Percentiles rank a stretch among this genome's conserved stretches.
Evolutionary conservation across 37 sponge, comb jelly and placozoan species (phyloP).

Genomic region (Oscarella lobularis): DNA sequence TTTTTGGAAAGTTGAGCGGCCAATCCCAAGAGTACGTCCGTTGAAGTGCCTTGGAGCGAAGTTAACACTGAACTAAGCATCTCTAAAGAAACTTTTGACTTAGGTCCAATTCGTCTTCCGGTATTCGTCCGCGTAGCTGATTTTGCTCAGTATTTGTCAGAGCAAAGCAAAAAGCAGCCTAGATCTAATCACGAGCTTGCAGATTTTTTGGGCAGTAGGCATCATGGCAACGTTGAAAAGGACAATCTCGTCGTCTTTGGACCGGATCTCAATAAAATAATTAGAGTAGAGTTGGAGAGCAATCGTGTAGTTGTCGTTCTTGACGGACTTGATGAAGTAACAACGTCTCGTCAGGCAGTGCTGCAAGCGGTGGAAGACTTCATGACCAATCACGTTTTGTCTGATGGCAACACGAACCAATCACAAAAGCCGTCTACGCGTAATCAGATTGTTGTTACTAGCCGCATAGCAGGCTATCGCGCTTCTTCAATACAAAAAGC

Average conservation of each 20-base stretch:
- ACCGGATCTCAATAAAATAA: neutral
- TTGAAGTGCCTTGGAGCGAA: neutral
- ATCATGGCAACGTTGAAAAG: neutral
- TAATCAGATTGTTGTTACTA: neutral
- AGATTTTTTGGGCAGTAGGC: neutral
- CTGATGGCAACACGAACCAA: neutral
- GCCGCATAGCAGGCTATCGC: neutral
- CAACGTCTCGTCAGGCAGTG: neutral
- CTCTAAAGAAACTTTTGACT: neutral
- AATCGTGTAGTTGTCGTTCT: neutral
- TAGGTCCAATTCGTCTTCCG: neutral
- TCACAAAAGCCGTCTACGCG: neutral
- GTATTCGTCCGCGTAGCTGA: neutral
- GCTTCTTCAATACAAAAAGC: neutral
- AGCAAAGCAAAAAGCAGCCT: neutral
- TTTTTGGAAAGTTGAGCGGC: neutral
- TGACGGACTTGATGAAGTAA: neutral
- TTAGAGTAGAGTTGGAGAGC: neutral
- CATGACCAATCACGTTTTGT: neutral
- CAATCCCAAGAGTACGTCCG: no score
- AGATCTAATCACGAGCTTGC: neutral
- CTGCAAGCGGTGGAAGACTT: neutral
- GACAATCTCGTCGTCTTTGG: neutral
- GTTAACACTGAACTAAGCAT: neutral
- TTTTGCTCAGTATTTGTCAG: neutral